Percentiles rank a stretch among this genome's conserved stretches.
These are phyloP conservation scores for Drosophila repletoides DNA, from an alignment of 1,140 invertebrate species.

Conservation along the genomic window DNA sequence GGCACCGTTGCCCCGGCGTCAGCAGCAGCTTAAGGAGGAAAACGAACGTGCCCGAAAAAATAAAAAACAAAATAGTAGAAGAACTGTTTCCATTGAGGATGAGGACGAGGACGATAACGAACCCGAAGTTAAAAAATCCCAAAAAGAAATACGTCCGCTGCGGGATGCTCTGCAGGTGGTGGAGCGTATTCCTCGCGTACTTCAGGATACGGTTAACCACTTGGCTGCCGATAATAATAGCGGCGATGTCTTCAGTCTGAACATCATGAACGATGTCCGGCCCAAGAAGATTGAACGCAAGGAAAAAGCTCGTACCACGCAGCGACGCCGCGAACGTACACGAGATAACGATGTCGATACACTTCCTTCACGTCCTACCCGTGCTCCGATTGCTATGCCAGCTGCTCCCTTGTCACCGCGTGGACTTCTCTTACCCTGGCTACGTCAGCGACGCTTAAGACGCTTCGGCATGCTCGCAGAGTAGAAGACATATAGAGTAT, in stretches of 20 bases:
- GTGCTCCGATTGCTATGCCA: slow-evolving; percentile 20
- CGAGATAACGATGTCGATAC: slow-evolving; percentile 11
- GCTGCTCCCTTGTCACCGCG: slow-evolving; percentile 16
- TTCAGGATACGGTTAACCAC: slow-evolving; percentile 64
- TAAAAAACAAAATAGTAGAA: slow-evolving; percentile 30
- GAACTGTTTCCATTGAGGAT: slow-evolving; percentile 19
- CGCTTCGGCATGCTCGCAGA: slow-evolving; percentile 24
- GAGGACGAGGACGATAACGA: not conserved
- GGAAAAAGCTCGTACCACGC: not conserved
- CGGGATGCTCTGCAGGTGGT: slow-evolving; percentile 61
- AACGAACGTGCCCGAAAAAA: slow-evolving; percentile 6
- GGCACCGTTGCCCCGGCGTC: slow-evolving; percentile 33
- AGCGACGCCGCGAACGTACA: slow-evolving; percentile 1
- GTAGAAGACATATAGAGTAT: not conserved
- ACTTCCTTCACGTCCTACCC: slow-evolving; percentile 18
- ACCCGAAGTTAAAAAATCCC: not conserved
- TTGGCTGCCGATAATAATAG: slow-evolving; percentile 43
- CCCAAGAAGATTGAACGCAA: slow-evolving; percentile 28
- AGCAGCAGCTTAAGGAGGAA: slow-evolving; percentile 2
- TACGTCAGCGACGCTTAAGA: slow-evolving; percentile 47
- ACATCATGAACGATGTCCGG: slow-evolving; percentile 55
- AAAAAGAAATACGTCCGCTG: slow-evolving; percentile 44
- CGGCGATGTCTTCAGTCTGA: slow-evolving; percentile 59
- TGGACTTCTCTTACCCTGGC: slow-evolving; percentile 52
- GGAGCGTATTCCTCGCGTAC: slow-evolving; percentile 60